phyloP scores from a whole-genome alignment of 2,888 invertebrate genomes.

The Hetaerina titia region DNA sequence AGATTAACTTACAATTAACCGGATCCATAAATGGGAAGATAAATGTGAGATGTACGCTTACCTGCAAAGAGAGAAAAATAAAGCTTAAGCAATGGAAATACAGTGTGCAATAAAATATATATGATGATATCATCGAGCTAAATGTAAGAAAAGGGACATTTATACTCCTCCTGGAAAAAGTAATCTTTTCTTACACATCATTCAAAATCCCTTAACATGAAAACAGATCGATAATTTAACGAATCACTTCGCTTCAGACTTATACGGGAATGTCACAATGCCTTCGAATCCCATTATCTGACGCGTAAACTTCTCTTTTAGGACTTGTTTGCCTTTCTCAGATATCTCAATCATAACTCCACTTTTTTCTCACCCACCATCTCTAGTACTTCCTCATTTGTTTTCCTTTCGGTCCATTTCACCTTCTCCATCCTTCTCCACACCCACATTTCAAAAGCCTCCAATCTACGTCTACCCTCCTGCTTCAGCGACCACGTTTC shows the following conservation, averaged over 20 bases:
- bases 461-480: no score
- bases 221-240: not conserved
- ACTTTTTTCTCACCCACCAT: not conserved
- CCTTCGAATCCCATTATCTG: not conserved
- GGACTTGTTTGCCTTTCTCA: not conserved
- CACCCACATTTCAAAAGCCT: no score
- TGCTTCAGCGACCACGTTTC: no score
- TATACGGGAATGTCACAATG: not conserved
- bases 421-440: no score
- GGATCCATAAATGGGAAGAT: not conserved
- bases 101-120: not conserved
- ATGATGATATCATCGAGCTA: not conserved
- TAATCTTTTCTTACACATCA: no score
- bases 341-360: not conserved
- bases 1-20: not conserved
- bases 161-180: not conserved
- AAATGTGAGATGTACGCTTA: not conserved
- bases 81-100: not conserved
- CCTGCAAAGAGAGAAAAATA: not conserved
- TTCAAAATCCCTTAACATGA: no score
- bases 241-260: not conserved
- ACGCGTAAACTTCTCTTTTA: not conserved
- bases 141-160: not conserved
- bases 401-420: no score
- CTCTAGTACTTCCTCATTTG: no score